These are phyloP conservation scores for Phyllotreta striolata DNA, from an alignment of 2,888 invertebrate species.

Conservation along the genomic window DNA sequence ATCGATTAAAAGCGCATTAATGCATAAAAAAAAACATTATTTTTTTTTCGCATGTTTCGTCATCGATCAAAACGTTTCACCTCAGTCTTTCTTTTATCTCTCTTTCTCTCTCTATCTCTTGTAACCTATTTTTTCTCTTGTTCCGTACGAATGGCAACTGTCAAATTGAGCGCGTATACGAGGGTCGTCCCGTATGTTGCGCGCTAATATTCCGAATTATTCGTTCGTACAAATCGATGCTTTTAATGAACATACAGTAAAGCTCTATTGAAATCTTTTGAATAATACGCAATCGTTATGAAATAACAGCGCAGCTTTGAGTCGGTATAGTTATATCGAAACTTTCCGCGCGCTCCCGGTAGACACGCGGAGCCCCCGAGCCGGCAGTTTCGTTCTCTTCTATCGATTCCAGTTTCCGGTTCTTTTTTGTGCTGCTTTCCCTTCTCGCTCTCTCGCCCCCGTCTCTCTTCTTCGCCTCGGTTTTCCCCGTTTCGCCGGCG, in stretches of 20 bases:
- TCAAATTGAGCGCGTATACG: not conserved
- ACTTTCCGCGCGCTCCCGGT: not conserved
- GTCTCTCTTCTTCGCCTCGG: slow-evolving; percentile 8
- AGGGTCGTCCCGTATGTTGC: not conserved
- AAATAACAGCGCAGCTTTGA: not conserved
- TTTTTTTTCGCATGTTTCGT: too few relatives aligned
- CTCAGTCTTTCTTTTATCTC: too few relatives aligned
- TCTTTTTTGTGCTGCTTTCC: slow-evolving; percentile 21
- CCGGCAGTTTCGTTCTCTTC: slow-evolving; percentile 23
- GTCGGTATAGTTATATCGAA: too few relatives aligned
- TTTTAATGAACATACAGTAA: too few relatives aligned
- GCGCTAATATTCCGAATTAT: not conserved
- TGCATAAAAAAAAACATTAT: too few relatives aligned
- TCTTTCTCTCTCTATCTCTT: too few relatives aligned
- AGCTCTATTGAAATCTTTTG: too few relatives aligned
- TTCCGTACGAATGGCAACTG: not conserved
- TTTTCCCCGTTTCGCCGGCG: slow-evolving; percentile 7
- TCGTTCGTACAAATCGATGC: too few relatives aligned
- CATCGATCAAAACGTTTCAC: too few relatives aligned
- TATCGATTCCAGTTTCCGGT: slow-evolving; percentile 29
- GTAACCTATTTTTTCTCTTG: too few relatives aligned
- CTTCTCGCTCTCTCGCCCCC: slow-evolving; percentile 5
- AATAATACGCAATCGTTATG: too few relatives aligned
- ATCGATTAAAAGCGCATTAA: too few relatives aligned
- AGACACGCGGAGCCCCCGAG: slow-evolving; percentile 6